phyloP scores from a whole-genome alignment of 2,113 vertebrate genomes.

The Anser cygnoides region DNA sequence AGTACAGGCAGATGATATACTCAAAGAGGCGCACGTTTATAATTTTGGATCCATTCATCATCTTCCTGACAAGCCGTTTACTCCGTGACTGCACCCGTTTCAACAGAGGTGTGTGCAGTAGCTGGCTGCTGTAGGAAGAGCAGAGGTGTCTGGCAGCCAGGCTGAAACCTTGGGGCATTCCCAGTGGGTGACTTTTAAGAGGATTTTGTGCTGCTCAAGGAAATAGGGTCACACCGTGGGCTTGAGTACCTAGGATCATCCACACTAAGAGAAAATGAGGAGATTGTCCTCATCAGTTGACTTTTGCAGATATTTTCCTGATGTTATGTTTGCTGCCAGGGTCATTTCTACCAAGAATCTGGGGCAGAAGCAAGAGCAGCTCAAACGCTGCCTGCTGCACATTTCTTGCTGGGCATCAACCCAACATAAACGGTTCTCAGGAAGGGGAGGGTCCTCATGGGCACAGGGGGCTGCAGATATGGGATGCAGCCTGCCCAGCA shows the following conservation, averaged over 20 bases:
- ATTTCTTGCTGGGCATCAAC: background rate
- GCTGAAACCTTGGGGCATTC: background rate
- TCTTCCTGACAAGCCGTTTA: background rate
- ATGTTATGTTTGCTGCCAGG: accelerated
- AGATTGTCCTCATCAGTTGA: background rate
- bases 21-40: background rate
- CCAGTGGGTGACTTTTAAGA: background rate
- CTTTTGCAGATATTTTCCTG: background rate
- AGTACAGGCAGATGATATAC: background rate
- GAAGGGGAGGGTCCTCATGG: background rate
- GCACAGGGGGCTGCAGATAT: background rate
- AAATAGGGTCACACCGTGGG: accelerated
- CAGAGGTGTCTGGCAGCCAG: background rate
- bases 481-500: background rate
- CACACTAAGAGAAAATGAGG: background rate
- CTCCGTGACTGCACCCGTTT: accelerated
- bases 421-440: background rate
- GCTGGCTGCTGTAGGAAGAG: background rate
- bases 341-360: background rate
- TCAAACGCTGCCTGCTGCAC: background rate
- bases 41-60: background rate
- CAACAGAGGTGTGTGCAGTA: background rate
- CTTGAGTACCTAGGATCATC: background rate
- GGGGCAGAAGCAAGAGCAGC: background rate
- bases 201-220: background rate